phyloP scores from a whole-genome alignment of 2,113 vertebrate genomes.

The Oncorhynchus mykiss region DNA sequence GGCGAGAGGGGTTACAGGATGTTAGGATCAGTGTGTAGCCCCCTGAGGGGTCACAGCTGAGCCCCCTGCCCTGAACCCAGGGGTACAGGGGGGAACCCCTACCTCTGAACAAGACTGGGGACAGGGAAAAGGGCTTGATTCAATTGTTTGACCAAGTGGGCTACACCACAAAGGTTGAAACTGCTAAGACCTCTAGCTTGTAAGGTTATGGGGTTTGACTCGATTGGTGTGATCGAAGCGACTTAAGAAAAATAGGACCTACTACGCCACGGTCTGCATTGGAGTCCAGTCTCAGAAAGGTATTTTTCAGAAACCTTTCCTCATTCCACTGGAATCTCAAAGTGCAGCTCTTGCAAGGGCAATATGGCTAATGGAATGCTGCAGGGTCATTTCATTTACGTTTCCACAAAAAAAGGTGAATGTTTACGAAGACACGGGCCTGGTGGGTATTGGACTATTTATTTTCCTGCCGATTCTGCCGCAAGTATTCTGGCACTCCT shows the following conservation, averaged over 20 bases:
- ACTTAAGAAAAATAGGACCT: neutral
- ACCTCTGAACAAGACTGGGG: neutral
- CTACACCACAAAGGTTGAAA: neutral
- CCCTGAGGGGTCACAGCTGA: constrained; percentile 45
- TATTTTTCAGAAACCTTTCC: constrained; percentile 22
- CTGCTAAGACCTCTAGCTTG: neutral
- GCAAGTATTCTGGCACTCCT: constrained; percentile 63
- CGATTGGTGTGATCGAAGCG: neutral
- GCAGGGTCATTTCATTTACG: constrained; percentile 55
- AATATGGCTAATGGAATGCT: constrained; percentile 43
- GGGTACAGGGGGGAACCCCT: constrained; percentile 13
- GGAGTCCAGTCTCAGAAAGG: neutral
- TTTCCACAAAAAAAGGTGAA: constrained; percentile 51
- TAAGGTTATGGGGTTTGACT: neutral
- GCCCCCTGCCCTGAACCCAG: constrained; percentile 36
- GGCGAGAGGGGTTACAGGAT: constrained; percentile 61
- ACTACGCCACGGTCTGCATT: neutral
- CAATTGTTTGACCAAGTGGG: neutral
- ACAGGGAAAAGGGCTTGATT: neutral
- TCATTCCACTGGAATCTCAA: constrained; percentile 28
- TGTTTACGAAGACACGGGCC: constrained; percentile 73
- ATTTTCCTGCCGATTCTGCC: constrained; percentile 71
- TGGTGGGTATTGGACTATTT: constrained; percentile 64
- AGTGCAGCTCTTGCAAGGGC: constrained; percentile 30
- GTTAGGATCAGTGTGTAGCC: constrained; percentile 56